phyloP scores from a whole-genome alignment of 2,797 vertebrate species.

The Toxotes lorentzi region DNA sequence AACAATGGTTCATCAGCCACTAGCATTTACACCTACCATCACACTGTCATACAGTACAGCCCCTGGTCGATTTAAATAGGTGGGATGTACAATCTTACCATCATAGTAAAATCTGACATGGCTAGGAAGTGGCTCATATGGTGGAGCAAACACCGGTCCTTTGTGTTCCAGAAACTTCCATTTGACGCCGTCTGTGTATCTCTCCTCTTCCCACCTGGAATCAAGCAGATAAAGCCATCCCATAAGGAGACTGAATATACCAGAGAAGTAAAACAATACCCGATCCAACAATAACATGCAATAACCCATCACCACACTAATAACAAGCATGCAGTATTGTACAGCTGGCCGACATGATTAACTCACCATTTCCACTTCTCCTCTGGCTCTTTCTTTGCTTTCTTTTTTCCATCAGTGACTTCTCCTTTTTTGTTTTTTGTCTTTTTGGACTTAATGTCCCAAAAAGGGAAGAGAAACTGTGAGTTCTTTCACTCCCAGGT shows the following conservation, averaged over 20 bases:
- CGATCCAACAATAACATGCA: not conserved
- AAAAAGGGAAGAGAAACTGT: conserved; percentile 58
- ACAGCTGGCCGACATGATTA: conserved; percentile 5
- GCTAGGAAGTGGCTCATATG: conserved; percentile 94
- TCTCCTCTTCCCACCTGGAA: conserved; percentile 97
- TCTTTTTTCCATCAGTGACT: conserved; percentile 92
- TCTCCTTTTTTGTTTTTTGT: conserved; percentile 89
- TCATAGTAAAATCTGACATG: conserved; percentile 97
- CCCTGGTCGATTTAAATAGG: rapidly evolving
- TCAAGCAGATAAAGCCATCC: conserved; percentile 13
- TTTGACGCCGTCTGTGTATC: conserved; percentile 95
- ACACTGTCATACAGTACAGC: not conserved
- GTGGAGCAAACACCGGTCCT: conserved; percentile 97
- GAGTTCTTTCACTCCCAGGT: not conserved
- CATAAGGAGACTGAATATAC: conserved; percentile 23
- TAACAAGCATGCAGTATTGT: not conserved
- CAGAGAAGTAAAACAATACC: not conserved
- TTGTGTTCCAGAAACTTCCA: conserved; percentile 99
- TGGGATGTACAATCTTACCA: conserved; percentile 83
- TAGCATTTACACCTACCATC: not conserved
- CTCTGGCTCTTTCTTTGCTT: conserved; percentile 95
- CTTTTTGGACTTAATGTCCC: conserved; percentile 94
- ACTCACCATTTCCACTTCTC: conserved; percentile 99
- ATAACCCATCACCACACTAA: not conserved
- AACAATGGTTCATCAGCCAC: not conserved